phyloP scores from a whole-genome alignment of 37 sponge, comb jelly and placozoan species.

The Diacarnus erythraeanus region DNA sequence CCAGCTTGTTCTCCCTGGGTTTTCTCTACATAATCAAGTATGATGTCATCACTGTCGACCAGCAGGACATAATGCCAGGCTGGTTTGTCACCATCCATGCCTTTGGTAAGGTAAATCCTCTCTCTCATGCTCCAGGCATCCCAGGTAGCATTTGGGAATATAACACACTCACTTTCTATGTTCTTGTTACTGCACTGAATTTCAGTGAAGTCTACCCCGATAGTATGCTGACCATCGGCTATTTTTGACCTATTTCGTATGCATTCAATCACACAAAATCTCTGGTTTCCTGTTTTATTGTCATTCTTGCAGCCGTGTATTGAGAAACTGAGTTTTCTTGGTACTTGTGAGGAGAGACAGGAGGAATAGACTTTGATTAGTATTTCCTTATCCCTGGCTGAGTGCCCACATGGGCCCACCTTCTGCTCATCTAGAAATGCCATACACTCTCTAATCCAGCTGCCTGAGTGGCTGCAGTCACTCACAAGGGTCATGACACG shows the following conservation, averaged over 20 bases:
- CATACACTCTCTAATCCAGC: conserved; percentile 46
- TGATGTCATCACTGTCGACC: conserved; percentile 40
- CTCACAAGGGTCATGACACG: conserved; percentile 43
- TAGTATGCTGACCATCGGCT: conserved; percentile 14
- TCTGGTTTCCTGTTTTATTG: background rate
- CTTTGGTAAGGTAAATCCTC: conserved; percentile 24
- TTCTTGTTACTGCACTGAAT: conserved; percentile 9
- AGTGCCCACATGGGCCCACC: conserved; percentile 70
- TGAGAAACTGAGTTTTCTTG: conserved; percentile 5
- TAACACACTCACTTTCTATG: conserved; percentile 9
- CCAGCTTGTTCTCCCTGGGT: background rate
- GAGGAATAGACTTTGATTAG: conserved; percentile 59
- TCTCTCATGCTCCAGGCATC: background rate
- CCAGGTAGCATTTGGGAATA: conserved; percentile 26
- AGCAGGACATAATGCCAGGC: conserved; percentile 80
- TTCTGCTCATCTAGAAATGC: conserved; percentile 46
- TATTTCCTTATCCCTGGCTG: conserved; percentile 54
- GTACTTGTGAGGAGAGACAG: conserved; percentile 33
- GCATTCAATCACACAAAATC: background rate
- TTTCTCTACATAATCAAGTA: conserved; percentile 25
- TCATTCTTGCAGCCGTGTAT: background rate
- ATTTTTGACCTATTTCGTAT: background rate
- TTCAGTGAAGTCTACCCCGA: conserved; percentile 10
- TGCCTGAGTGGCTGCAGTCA: conserved; percentile 70
- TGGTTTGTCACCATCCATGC: conserved; percentile 43